Conservation (phyloP, 1,140 invertebrate species). For the Mercenaria mercenaria region DNA sequence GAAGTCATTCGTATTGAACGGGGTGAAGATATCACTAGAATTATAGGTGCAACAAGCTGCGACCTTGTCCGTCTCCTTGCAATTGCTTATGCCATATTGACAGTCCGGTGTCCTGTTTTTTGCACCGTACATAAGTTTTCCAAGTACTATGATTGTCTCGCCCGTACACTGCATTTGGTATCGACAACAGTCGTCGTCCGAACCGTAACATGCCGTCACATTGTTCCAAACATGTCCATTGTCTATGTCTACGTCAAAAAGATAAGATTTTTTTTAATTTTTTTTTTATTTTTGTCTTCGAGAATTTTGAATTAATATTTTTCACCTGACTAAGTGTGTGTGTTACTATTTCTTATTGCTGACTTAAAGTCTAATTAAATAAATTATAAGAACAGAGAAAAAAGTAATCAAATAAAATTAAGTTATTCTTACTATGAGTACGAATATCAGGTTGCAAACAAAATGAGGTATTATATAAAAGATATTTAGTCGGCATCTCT, state of each 20-base stretch:
- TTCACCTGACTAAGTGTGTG: no score
- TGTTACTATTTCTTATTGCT: no score
- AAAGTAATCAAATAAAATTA: background rate
- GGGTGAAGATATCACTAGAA: background rate
- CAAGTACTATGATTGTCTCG: constrained; percentile 1
- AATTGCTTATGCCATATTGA: constrained; percentile 35
- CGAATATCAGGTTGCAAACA: no score
- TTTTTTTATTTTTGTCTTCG: no score
- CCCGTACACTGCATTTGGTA: constrained; percentile 22
- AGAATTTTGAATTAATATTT: no score
- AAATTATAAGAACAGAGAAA: background rate
- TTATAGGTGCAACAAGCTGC: constrained; percentile 40
- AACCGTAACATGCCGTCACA: constrained; percentile 25
- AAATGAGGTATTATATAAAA: no score
- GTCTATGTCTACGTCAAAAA: no score
- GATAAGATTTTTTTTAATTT: no score
- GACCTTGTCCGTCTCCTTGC: background rate
- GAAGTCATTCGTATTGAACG: background rate
- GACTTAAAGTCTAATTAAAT: no score
- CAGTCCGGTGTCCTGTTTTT: background rate
- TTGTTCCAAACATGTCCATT: background rate
- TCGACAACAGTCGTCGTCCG: constrained; percentile 31
- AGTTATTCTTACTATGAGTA: no score
- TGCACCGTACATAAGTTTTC: constrained; percentile 10
- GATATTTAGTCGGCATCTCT: background rate